Evolutionary conservation across 2,888 invertebrate genomes (phyloP).

Genomic region (Neocrepidodera transversa): DNA sequence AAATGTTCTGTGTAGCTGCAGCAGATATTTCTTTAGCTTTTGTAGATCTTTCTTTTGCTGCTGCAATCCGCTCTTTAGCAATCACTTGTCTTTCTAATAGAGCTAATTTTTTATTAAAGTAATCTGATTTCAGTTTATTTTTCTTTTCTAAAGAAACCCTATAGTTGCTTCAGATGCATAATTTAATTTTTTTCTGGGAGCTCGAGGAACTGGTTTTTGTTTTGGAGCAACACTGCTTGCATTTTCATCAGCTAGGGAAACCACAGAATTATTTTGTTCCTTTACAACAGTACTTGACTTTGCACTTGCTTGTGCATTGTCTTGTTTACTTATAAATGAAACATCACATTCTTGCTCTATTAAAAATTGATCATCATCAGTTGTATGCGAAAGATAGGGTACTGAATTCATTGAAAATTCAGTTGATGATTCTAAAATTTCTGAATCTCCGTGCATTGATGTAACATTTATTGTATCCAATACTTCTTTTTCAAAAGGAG

Average conservation of each 20-base stretch:
- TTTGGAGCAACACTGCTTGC: not conserved
- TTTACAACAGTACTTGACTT: too few species aligned
- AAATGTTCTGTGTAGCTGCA: not conserved
- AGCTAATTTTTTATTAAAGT: too few species aligned
- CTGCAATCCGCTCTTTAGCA: constrained; percentile 1
- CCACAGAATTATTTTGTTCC: too few species aligned
- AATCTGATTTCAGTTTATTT: not conserved
- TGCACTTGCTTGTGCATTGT: too few species aligned
- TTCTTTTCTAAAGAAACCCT: not conserved
- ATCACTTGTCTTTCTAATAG: not conserved
- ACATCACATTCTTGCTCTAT: not conserved
- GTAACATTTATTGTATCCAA: constrained; percentile 10
- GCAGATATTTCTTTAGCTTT: constrained; percentile 4
- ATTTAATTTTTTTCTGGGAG: constrained; percentile 4
- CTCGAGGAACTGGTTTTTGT: not conserved
- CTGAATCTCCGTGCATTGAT: constrained; percentile 2
- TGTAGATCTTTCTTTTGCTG: constrained; percentile 5
- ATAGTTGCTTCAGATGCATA: not conserved
- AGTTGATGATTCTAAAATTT: constrained; percentile 4
- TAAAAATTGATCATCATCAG: constrained; percentile 2
- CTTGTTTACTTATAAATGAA: too few species aligned
- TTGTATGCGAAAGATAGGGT: not conserved
- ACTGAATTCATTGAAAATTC: not conserved
- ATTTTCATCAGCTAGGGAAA: too few species aligned
- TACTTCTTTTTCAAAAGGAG: constrained; percentile 2